Evolutionary conservation across 2,888 invertebrate species (phyloP).

Genomic region (Trisateles emortualis): DNA sequence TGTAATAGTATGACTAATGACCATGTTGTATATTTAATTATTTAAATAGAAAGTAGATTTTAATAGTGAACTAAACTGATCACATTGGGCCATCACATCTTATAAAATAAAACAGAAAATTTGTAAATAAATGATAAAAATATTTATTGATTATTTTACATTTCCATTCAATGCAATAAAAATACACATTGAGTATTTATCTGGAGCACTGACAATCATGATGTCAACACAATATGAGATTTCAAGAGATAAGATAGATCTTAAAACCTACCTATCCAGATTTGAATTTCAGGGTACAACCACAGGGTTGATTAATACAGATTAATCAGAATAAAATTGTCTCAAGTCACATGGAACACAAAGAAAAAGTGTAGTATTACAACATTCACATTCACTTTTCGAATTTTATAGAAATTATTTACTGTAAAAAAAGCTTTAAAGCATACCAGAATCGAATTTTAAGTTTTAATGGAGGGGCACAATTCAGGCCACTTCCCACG

Average conservation of each 20-base stretch:
- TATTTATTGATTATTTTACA: not conserved
- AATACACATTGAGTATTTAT: slow-evolving; percentile 8
- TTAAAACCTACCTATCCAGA: slow-evolving; percentile 34
- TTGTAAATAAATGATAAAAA: not conserved
- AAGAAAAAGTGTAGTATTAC: slow-evolving; percentile 16
- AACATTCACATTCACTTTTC: slow-evolving; percentile 1
- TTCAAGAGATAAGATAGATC: slow-evolving; percentile 48
- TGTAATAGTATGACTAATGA: not conserved
- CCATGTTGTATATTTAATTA: not conserved
- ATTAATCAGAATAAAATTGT: slow-evolving; percentile 9
- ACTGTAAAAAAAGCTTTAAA: slow-evolving; percentile 4
- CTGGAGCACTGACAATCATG: slow-evolving; percentile 42
- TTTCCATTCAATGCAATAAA: not conserved
- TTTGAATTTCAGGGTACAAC: slow-evolving; percentile 15
- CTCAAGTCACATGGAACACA: slow-evolving; percentile 17
- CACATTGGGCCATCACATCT: not conserved
- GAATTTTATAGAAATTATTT: not conserved
- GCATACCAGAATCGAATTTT: slow-evolving; percentile 29
- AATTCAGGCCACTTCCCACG: slow-evolving; percentile 82
- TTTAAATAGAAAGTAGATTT: not conserved
- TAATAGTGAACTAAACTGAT: not conserved
- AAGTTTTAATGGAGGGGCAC: slow-evolving; percentile 66
- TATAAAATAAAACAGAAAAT: not conserved
- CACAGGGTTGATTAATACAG: too few relatives aligned
- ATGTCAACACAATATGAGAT: slow-evolving; percentile 44